A percentile compares a stretch with the other conserved stretches of the same genome.
Evolutionary conservation across 2,113 vertebrate genomes (phyloP).

Genomic region (Seriola dumerili): DNA sequence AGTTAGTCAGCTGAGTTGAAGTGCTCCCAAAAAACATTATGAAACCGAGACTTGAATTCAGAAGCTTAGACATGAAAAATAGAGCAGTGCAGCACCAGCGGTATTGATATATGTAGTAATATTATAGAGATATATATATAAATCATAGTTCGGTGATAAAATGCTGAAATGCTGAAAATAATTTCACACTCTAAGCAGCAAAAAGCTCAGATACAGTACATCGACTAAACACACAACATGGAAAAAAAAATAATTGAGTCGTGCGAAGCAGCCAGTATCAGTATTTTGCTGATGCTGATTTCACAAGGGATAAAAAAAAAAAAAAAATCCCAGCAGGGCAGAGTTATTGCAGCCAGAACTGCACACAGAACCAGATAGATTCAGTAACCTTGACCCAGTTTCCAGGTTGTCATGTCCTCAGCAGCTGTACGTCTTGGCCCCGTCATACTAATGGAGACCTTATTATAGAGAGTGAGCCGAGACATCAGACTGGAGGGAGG

Average conservation of each 20-base stretch:
- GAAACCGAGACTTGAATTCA: neutral
- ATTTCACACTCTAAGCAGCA: neutral
- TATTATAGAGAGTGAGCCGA: conserved; percentile 54
- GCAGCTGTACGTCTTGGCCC: conserved; percentile 3
- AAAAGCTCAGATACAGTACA: neutral
- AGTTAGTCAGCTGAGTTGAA: neutral
- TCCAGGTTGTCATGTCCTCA: conserved; percentile 52
- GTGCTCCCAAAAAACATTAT: neutral
- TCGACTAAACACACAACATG: neutral
- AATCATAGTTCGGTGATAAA: neutral
- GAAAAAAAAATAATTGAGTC: conserved; percentile 1
- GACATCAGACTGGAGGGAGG: conserved; percentile 5
- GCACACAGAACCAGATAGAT: conserved; percentile 51
- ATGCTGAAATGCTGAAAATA: neutral
- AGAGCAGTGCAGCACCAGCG: neutral
- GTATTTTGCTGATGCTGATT: conserved; percentile 61
- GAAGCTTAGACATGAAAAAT: neutral
- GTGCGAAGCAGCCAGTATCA: conserved; percentile 10
- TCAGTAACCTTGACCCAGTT: conserved; percentile 83
- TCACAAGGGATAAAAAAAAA: conserved; percentile 30
- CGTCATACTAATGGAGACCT: conserved; percentile 61
- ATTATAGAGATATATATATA: neutral
- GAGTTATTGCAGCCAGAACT: conserved; percentile 52
- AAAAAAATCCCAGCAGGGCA: conserved; percentile 26
- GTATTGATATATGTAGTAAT: neutral